phyloP scores from a whole-genome alignment of 2,797 vertebrate genomes.

The Myotis daubentonii region DNA sequence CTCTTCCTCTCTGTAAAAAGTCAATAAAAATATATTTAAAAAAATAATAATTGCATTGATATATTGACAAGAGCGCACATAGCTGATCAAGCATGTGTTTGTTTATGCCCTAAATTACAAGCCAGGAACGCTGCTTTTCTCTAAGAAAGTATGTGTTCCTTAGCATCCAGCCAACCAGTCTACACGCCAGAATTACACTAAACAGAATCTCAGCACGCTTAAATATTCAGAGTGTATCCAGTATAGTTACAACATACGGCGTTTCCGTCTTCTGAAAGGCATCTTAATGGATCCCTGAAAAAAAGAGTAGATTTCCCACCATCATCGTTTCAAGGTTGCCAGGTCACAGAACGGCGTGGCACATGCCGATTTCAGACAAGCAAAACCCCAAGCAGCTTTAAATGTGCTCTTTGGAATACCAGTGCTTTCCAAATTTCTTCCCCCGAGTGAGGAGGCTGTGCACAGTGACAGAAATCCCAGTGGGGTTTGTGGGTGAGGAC shows the following conservation, averaged over 20 bases:
- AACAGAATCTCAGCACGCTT: neutral
- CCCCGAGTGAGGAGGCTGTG: neutral
- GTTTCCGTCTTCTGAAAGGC: neutral
- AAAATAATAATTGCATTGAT: neutral
- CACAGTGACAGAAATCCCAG: neutral
- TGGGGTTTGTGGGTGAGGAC: neutral
- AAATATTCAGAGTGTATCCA: neutral
- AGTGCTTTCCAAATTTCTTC: conserved; percentile 8
- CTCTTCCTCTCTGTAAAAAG: too few species aligned
- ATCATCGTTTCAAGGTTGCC: neutral
- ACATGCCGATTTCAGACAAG: neutral
- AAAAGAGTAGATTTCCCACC: neutral
- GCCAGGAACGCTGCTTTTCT: neutral
- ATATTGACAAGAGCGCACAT: neutral
- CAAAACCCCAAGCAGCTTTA: neutral
- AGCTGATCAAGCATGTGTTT: neutral
- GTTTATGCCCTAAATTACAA: neutral
- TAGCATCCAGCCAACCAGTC: neutral
- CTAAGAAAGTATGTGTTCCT: conserved; percentile 10
- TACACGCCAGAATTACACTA: neutral
- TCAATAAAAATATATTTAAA: too few species aligned
- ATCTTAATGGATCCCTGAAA: neutral
- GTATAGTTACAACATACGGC: neutral
- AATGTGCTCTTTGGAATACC: neutral
- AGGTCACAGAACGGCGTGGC: neutral